Evolutionary conservation across 2,888 invertebrate genomes (phyloP).

Genomic region (Mylabris sibirica): DNA sequence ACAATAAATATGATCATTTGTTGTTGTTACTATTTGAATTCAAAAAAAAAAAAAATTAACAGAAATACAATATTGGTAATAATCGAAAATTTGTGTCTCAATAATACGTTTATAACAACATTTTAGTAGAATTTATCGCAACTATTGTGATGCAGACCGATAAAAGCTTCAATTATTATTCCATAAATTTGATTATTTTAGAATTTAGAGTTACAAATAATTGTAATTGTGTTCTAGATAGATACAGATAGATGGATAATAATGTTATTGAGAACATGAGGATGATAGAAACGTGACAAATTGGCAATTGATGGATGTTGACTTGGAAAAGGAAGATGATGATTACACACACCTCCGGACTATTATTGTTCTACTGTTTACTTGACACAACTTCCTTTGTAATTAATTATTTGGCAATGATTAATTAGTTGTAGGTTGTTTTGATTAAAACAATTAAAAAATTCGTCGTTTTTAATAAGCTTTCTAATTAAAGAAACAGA

Average conservation of each 20-base stretch:
- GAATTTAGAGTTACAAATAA: not conserved
- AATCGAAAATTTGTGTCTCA: not conserved
- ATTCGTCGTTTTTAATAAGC: too few species aligned
- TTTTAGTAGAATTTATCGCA: not conserved
- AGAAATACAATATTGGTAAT: not conserved
- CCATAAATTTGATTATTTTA: too few species aligned
- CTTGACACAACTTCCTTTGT: slow-evolving; percentile 1
- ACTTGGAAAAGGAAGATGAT: slow-evolving; percentile 18
- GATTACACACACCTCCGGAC: slow-evolving; percentile 1
- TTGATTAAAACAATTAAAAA: too few species aligned
- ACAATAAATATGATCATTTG: not conserved
- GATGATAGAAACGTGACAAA: slow-evolving; percentile 31
- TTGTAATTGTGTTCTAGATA: not conserved
- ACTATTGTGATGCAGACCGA: not conserved
- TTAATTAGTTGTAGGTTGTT: not conserved
- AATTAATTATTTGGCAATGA: slow-evolving; percentile 3
- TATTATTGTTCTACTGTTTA: not conserved
- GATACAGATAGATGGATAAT: not conserved
- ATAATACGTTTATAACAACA: not conserved
- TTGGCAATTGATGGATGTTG: slow-evolving; percentile 33
- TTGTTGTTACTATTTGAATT: not conserved
- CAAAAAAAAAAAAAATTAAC: not conserved
- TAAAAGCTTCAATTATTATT: not conserved
- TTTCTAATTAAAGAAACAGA: too few species aligned
- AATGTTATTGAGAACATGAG: slow-evolving; percentile 26